Base-by-base conservation (phyloP, 2,797 vertebrate genomes). In the Aphelocoma californica region DNA sequence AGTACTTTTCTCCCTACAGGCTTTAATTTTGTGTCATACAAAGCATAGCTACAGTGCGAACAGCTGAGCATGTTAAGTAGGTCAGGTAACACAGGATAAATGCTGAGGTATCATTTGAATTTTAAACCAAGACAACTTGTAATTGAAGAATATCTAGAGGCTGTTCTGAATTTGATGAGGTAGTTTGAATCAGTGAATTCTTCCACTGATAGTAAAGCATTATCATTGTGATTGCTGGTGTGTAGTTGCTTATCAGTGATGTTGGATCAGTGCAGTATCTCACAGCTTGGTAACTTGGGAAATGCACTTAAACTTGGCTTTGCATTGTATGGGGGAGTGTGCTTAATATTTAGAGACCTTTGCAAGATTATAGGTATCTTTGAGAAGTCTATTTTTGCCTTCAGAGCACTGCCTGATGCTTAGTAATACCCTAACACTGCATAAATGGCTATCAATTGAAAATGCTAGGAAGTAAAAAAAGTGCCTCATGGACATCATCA, bases 1-100 rank as follows among this genome's bases (percentile, higher is more conserved):
- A 36, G 38, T 38, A 31, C 61, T 84, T 69, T 72, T 74, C 67
- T 92, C 7, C 38, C 58, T 77, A 31, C 38, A 88, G 84, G 51
- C 74, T 84, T 93, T 91, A 81, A 69, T 92, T 92, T 79, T 93
- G 45, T 94, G 73, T 81, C 51, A 45, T 82, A 58, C 5, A 73
- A 90, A 93, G 66, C 56, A 69, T 79, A 82, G 67, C 81, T 91
- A 73, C 66, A 58, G 56, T 91, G 62, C 6, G 32, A 90, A 45
- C 47, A 88, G 6, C 45, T 90, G 70, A 86, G 34, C 73, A 40
- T 78, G 34, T 88, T 92, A 75, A 81, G n/a, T 95, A 93, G 83
- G 92, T 86, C 70, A 71, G 77, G 62, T 90, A 88, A 67, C 29
- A 28, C 36, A 57, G 77, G 38, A 86, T 61, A 86, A 86, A 65